Percentiles rank a stretch among this genome's conserved stretches.
Conservation (phyloP, 2,888 invertebrate genomes). For the Pterostichus madidus region DNA sequence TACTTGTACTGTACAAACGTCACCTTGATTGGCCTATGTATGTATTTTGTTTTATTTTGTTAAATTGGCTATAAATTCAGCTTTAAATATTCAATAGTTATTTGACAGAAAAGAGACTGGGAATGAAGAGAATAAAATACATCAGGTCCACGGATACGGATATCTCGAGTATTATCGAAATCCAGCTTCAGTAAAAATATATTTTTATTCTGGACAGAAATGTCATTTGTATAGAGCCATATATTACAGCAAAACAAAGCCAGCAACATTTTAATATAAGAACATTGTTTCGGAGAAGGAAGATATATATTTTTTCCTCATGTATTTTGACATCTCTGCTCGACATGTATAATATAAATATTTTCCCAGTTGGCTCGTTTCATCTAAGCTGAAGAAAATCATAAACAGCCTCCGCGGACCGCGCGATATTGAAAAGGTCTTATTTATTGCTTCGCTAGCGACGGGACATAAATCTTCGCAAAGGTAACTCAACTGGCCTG, state of each 20-base stretch:
- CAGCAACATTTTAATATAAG: constrained; percentile 34
- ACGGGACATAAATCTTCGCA: constrained; percentile 71
- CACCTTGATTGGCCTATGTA: too few species aligned
- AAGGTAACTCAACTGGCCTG: constrained; percentile 32
- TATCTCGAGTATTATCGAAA: too few species aligned
- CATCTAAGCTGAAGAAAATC: constrained; percentile 43
- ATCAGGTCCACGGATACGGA: too few species aligned
- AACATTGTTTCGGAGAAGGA: constrained; percentile 23
- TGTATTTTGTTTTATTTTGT: too few species aligned
- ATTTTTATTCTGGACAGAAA: neutral
- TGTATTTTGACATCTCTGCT: constrained; percentile 27
- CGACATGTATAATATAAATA: constrained; percentile 56
- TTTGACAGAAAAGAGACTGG: too few species aligned
- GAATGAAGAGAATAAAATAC: too few species aligned
- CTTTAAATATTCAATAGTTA: too few species aligned
- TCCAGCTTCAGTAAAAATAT: constrained; percentile 1
- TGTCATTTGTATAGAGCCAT: neutral
- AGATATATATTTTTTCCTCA: constrained; percentile 17
- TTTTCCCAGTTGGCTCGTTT: constrained; percentile 36
- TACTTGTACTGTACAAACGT: too few species aligned
- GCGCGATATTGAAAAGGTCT: constrained; percentile 71
- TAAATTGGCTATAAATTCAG: too few species aligned
- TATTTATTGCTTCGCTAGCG: constrained; percentile 71
- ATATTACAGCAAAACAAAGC: neutral
- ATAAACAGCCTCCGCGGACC: constrained; percentile 61